A percentile compares a stretch with the other conserved stretches of the same genome.
Conservation (phyloP, 1,140 invertebrate species). For the Ephestia elutella region DNA sequence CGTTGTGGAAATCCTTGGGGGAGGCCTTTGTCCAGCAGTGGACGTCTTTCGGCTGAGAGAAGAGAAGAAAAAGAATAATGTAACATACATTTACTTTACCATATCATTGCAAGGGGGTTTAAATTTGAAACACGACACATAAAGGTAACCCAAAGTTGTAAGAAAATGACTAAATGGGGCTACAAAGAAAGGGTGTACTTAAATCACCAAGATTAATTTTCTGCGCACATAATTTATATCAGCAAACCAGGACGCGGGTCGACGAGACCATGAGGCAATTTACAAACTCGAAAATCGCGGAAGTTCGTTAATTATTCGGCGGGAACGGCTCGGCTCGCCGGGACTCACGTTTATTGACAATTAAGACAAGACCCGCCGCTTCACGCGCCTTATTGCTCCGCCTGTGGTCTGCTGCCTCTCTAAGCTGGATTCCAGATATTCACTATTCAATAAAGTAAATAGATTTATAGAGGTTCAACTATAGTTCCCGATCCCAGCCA, state of each 20-base stretch:
- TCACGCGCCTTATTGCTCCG: slow-evolving; percentile 50
- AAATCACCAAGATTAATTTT: slow-evolving; percentile 69
- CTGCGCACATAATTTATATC: slow-evolving; percentile 65
- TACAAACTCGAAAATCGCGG: slow-evolving; percentile 72
- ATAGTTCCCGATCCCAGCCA: slow-evolving; percentile 12
- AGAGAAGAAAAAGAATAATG: no score
- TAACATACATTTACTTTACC: neutral
- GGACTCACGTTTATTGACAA: slow-evolving; percentile 70
- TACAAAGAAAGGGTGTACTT: slow-evolving; percentile 48
- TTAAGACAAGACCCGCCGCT: slow-evolving; percentile 61
- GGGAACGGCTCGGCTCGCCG: slow-evolving; percentile 44
- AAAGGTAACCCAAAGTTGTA: slow-evolving; percentile 6
- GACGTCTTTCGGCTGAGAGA: no score
- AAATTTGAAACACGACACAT: slow-evolving; percentile 4
- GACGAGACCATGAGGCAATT: slow-evolving; percentile 69
- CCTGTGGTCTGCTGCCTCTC: slow-evolving; percentile 27
- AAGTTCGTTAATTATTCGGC: slow-evolving; percentile 72
- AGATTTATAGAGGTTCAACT: slow-evolving; percentile 23
- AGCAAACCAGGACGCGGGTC: slow-evolving; percentile 59
- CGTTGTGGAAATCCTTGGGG: no score
- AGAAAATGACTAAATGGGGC: slow-evolving; percentile 29
- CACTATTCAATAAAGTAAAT: slow-evolving; percentile 42
- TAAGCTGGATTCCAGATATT: slow-evolving; percentile 30
- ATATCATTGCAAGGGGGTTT: neutral
- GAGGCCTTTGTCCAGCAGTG: no score